A percentile compares a stretch with the other conserved stretches of the same genome.
Conservation (phyloP, 1,140 invertebrate species). For the Cepaea nemoralis region DNA sequence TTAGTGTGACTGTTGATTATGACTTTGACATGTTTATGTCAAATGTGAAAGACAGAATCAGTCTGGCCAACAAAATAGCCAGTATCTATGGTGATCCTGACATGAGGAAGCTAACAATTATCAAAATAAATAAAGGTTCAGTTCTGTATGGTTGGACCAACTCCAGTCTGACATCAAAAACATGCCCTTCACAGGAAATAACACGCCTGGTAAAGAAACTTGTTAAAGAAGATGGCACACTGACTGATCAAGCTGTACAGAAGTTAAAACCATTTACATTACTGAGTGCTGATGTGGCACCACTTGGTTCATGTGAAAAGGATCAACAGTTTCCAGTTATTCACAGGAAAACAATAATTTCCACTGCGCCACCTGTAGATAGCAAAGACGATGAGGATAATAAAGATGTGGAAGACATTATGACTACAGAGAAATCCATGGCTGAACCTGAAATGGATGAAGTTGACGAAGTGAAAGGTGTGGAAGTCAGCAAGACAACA, state of each 20-base stretch:
- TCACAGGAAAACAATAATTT: too few relatives aligned
- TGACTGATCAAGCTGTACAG: constrained; percentile 77
- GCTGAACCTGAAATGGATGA: neutral
- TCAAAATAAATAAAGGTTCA: constrained; percentile 75
- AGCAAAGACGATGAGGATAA: neutral
- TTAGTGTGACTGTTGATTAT: constrained; percentile 83
- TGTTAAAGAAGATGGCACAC: constrained; percentile 71
- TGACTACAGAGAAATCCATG: neutral
- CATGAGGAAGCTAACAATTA: constrained; percentile 81
- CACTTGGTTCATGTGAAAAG: neutral
- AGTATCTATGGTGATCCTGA: constrained; percentile 83
- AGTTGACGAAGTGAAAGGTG: neutral
- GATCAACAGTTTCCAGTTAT: neutral
- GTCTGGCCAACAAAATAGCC: constrained; percentile 82
- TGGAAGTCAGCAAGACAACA: neutral
- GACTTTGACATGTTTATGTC: constrained; percentile 81
- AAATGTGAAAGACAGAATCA: constrained; percentile 76
- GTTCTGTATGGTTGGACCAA: constrained; percentile 84
- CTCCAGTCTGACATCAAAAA: constrained; percentile 78
- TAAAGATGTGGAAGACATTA: too few relatives aligned
- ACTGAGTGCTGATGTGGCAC: neutral
- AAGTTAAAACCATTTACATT: constrained; percentile 81
- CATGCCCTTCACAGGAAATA: constrained; percentile 84
- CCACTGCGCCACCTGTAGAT: neutral
- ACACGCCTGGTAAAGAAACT: constrained; percentile 78